Base-by-base conservation (phyloP, 2,113 vertebrate genomes). In the Burhinus bistriatus region DNA sequence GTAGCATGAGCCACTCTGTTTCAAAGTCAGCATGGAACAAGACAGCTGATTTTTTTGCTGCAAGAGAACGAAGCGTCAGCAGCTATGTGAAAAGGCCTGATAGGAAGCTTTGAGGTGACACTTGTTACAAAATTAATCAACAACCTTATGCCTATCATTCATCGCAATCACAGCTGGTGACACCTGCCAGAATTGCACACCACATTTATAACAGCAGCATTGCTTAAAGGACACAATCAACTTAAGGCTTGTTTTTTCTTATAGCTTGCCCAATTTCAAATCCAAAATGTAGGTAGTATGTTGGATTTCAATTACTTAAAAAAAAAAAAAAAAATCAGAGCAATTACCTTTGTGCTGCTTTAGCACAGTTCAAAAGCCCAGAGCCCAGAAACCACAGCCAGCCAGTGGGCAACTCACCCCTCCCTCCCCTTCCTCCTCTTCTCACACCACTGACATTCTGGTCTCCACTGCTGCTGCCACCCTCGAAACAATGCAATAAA, bases 61-160 rank as follows among this genome's bases (percentile, higher is more conserved):
- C 0, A 0, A 80, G 34, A 85, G 30, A 84, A 95, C 0, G 0
- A 93, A 68, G 36, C 22, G 93, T 7, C 61, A 77, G 87, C 32
- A 83, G 34, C 58, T 84, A 12, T 12, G 29, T 55, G 59, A 57
- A 76, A 72, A 90, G 40, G 34, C 58, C 47, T 78, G 47, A 73
- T 14, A 87, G 52, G 70, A 89, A 79, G 83, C 78, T 93, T 92
- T 78, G 78, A 76, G 52, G 65, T 58, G 72, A 92, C 26, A 86
- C 26, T 89, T 91, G 75, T 54, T 61, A 97, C 12, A 69, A 91
- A 97, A 97, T 90, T 94, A 97, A 95, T 92, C 88, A 80, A 92
- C 65, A 83, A 87, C 58, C 52, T 25, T 81, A 88, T 17, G 47
- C 66, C 71, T 52, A 72, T 85, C 79, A 94, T 96, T 96, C 88